phyloP scores from a whole-genome alignment of 2,797 vertebrate species.

The Erithacus rubecula region DNA sequence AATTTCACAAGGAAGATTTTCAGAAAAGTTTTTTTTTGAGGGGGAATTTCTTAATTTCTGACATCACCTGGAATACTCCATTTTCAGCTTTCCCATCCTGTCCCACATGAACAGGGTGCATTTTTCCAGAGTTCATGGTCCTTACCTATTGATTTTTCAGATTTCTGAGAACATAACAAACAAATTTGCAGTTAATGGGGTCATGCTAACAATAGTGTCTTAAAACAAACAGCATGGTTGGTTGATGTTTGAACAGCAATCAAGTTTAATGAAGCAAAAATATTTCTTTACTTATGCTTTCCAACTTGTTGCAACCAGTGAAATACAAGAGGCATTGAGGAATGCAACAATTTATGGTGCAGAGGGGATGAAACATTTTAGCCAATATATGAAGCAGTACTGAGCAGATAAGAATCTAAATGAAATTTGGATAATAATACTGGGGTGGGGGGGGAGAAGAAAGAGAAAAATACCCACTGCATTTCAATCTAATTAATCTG shows the following conservation, averaged over 20 bases:
- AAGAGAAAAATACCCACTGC: neutral
- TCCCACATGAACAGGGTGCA: neutral
- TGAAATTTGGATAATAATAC: neutral
- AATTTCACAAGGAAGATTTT: neutral
- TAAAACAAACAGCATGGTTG: slow-evolving; percentile 14
- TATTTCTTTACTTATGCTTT: neutral
- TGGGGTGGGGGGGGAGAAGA: accelerated
- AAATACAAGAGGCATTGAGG: neutral
- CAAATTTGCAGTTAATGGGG: slow-evolving; percentile 41
- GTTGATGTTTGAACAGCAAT: slow-evolving; percentile 37
- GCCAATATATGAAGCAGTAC: neutral
- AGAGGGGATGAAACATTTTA: neutral
- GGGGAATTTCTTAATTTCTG: neutral
- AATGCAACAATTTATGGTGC: neutral
- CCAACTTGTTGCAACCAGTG: neutral
- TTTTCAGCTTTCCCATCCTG: neutral
- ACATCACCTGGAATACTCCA: neutral
- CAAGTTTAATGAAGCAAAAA: slow-evolving; percentile 21
- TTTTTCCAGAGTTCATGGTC: slow-evolving; percentile 6
- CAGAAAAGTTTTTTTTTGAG: neutral
- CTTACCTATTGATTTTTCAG: neutral
- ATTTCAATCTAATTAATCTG: neutral
- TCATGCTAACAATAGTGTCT: slow-evolving; percentile 9
- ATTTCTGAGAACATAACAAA: slow-evolving; percentile 16
- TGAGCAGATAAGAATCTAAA: neutral